These are phyloP conservation scores for Matsumurasca onukii DNA, from an alignment of 1,140 invertebrate genomes.

Conservation along the genomic window DNA sequence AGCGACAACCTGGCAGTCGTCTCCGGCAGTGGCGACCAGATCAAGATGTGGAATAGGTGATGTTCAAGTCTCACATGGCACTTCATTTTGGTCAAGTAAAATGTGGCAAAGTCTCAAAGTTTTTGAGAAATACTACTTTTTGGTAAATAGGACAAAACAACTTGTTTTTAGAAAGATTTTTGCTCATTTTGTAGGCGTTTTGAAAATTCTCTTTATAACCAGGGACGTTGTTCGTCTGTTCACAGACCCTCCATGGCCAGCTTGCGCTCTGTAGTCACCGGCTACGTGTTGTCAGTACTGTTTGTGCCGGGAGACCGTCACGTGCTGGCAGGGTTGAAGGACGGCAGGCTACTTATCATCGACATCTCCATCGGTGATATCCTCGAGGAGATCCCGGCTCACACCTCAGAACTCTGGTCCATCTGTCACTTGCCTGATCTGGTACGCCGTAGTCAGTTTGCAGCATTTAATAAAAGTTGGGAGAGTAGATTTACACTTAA, in stretches of 20 bases:
- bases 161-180: too few species aligned
- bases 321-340: constrained; percentile 84
- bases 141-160: too few species aligned
- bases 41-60: constrained; percentile 94
- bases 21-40: constrained; percentile 79
- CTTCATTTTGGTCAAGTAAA: too few species aligned
- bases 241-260: constrained; percentile 72
- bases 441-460: too few species aligned
- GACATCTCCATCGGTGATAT: constrained; percentile 81
- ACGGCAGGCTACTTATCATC: constrained; percentile 82
- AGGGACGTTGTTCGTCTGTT: too few species aligned
- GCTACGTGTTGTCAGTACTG: constrained; percentile 69
- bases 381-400: constrained; percentile 76
- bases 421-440: constrained; percentile 73
- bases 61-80: too few species aligned
- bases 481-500: too few species aligned
- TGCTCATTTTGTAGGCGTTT: too few species aligned
- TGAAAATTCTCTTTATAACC: too few species aligned
- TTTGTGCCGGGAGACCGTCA: constrained; percentile 93
- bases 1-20: constrained; percentile 85
- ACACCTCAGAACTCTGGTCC: constrained; percentile 75
- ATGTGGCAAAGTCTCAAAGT: too few species aligned
- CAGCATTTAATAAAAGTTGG: too few species aligned
- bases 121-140: too few species aligned
- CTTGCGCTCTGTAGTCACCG: constrained; percentile 72